phyloP scores from a whole-genome alignment of 2,797 vertebrate species.

The Paguma larvata region DNA sequence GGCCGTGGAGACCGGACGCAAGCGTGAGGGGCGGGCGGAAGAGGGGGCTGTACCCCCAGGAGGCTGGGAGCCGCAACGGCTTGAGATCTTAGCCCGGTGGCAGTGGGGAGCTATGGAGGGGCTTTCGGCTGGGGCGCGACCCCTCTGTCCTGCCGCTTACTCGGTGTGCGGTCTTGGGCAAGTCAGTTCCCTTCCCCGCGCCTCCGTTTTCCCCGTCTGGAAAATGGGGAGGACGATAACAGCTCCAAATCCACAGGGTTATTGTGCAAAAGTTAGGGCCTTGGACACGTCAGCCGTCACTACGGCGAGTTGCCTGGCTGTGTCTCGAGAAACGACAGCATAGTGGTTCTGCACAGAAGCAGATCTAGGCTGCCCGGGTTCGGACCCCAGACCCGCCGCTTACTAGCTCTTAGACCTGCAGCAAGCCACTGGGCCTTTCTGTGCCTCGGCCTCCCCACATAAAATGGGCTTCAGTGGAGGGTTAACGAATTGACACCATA shows the following conservation, averaged over 20 bases:
- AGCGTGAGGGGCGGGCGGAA: background rate
- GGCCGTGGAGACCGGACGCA: background rate
- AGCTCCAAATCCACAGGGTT: background rate
- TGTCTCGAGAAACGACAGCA: background rate
- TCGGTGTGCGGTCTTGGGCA: too few relatives aligned
- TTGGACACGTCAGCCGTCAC: background rate
- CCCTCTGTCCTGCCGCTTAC: background rate
- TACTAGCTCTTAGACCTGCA: background rate
- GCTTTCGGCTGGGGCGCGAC: background rate
- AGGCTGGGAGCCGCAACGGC: background rate
- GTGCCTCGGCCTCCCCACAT: background rate
- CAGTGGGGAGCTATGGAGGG: accelerated
- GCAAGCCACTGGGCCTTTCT: background rate
- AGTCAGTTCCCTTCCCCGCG: background rate
- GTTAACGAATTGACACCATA: background rate
- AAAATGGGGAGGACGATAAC: background rate
- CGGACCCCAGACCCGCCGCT: background rate
- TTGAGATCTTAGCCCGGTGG: background rate
- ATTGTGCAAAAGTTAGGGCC: background rate
- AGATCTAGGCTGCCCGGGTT: background rate
- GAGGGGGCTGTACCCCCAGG: too few relatives aligned
- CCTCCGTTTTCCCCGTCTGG: background rate
- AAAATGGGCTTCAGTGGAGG: background rate
- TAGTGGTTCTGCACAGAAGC: background rate
- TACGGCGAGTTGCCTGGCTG: background rate